Percentiles rank a stretch among this genome's conserved stretches.
Evolutionary conservation across 2,797 vertebrate genomes (phyloP).

Genomic region (Neosilurus hyrtlii): DNA sequence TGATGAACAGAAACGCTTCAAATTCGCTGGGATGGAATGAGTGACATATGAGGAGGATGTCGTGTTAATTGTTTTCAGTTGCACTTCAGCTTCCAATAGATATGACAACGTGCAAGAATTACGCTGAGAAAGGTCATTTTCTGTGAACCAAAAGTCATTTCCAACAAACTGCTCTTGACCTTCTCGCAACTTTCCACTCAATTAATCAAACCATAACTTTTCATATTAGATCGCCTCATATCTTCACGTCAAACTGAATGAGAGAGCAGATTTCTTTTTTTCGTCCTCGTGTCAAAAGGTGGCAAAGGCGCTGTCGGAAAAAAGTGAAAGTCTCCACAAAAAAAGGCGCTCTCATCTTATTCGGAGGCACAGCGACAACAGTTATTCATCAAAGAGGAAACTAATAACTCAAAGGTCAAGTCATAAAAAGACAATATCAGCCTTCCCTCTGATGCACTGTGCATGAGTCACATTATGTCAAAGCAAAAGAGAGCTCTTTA

Average conservation of each 20-base stretch:
- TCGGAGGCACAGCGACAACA: conserved; percentile 66
- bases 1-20: conserved; percentile 27
- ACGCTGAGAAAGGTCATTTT: conserved; percentile 76
- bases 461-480: conserved; percentile 71
- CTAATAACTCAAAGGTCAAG: conserved; percentile 81
- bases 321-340: conserved; percentile 60
- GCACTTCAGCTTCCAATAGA: conserved; percentile 72
- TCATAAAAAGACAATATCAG: conserved; percentile 81
- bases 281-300: conserved; percentile 55
- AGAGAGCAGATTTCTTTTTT: conserved; percentile 48
- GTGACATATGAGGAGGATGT: conserved; percentile 54
- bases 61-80: conserved; percentile 75
- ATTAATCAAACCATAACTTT: conserved; percentile 62
- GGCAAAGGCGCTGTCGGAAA: conserved; percentile 48
- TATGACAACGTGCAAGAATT: conserved; percentile 71
- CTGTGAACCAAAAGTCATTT: conserved; percentile 73
- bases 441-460: conserved; percentile 67
- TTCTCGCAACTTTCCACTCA: conserved; percentile 67
- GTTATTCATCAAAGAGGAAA: conserved; percentile 79
- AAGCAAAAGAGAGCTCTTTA: conserved; percentile 61
- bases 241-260: conserved; percentile 54
- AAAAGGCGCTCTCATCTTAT: conserved; percentile 65
- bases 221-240: conserved; percentile 59
- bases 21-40: conserved; percentile 44
- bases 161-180: conserved; percentile 73